Conservation (phyloP, 1,140 invertebrate genomes). For the Temnothorax nylanderi region DNA sequence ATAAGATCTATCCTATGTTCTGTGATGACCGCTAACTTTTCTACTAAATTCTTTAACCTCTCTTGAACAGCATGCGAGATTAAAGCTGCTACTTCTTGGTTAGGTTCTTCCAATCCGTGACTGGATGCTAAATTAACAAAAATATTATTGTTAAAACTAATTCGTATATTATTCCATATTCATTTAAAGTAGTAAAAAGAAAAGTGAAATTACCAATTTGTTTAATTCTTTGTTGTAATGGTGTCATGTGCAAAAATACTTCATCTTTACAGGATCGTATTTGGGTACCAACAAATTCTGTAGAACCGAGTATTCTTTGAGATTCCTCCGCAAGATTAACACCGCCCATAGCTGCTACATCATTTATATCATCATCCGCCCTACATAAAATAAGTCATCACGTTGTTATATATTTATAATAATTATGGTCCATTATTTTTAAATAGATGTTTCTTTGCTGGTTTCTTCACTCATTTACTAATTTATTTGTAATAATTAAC, state of each 20-base stretch:
- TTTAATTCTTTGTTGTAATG: slow-evolving; percentile 93
- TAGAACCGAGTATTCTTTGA: slow-evolving; percentile 97
- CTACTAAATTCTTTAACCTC: slow-evolving; percentile 95
- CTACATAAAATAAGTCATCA: slow-evolving; percentile 75
- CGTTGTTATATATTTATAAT: slow-evolving; percentile 1
- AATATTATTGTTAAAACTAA: slow-evolving; percentile 31
- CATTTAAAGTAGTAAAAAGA: not conserved
- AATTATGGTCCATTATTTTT: slow-evolving; percentile 9
- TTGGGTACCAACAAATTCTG: slow-evolving; percentile 98
- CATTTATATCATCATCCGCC: slow-evolving; percentile 98
- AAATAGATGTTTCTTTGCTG: not conserved
- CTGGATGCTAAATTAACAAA: slow-evolving; percentile 87
- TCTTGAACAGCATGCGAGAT: slow-evolving; percentile 98
- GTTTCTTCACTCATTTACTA: not conserved
- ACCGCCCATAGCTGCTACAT: slow-evolving; percentile 99
- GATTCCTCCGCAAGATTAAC: slow-evolving; percentile 99
- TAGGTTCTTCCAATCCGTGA: slow-evolving; percentile 95
- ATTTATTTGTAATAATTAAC: not conserved
- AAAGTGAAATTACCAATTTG: slow-evolving; percentile 87
- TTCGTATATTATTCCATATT: not conserved
- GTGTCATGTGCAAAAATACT: slow-evolving; percentile 92
- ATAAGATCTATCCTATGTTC: slow-evolving; percentile 97
- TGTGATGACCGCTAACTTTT: slow-evolving; percentile 97
- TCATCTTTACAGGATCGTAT: slow-evolving; percentile 98
- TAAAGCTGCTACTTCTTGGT: slow-evolving; percentile 94